A percentile compares a stretch with the other conserved stretches of the same genome.
These are phyloP conservation scores for Myripristis jacobus DNA, from an alignment of 2,797 vertebrate genomes.

Conservation along the genomic window DNA sequence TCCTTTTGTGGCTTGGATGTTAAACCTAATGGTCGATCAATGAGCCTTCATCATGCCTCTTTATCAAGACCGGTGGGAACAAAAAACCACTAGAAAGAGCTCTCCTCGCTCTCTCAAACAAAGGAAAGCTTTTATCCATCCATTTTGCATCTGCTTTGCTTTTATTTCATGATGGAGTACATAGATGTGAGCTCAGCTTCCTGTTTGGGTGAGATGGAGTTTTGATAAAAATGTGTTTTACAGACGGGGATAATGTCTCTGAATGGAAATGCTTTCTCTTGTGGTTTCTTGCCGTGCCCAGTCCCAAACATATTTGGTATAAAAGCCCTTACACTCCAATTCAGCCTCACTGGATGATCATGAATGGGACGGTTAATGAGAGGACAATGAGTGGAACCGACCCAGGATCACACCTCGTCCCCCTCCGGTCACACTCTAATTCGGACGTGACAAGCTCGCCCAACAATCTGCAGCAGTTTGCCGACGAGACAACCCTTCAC, in stretches of 20 bases:
- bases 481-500: conserved; percentile 39
- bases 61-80: conserved; percentile 58
- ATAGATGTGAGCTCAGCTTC: conserved; percentile 54
- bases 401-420: conserved; percentile 13
- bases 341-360: conserved; percentile 44
- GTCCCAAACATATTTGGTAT: conserved; percentile 33
- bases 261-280: conserved; percentile 39
- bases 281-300: conserved; percentile 28
- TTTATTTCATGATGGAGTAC: conserved; percentile 56
- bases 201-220: conserved; percentile 58
- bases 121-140: conserved; percentile 65
- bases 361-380: conserved; percentile 37
- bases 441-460: conserved; percentile 12
- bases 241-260: conserved; percentile 43
- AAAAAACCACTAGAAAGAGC: conserved; percentile 61
- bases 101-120: conserved; percentile 46
- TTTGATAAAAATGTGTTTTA: conserved; percentile 62
- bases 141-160: conserved; percentile 66
- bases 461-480: conserved; percentile 32
- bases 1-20: conserved; percentile 45
- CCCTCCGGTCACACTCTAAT: conserved; percentile 11
- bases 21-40: conserved; percentile 66
- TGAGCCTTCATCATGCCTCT: conserved; percentile 59
- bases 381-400: conserved; percentile 21
- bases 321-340: conserved; percentile 33